Evolutionary conservation across 2,797 vertebrate species (phyloP), one percentile per base, ranked within the genome.

Genomic region (Graptemys geographica): DNA sequence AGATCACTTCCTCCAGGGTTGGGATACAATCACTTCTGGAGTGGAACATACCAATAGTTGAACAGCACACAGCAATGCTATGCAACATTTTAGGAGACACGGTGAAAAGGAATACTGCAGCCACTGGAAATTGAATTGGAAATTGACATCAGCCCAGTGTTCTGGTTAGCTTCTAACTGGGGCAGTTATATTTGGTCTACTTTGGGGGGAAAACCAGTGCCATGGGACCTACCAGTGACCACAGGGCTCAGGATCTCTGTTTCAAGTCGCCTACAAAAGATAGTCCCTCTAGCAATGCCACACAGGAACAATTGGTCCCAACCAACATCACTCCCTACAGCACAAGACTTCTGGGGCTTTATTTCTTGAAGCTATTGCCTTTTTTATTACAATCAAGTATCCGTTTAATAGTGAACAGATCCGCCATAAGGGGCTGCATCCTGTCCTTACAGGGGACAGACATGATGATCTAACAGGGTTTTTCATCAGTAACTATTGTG

Each of bases 391-490:
- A 27, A n/a, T 44, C 76, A 78, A 62, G 57, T 78, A 47, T 72
- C 49, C 84, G 79, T 84, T 95, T 62, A 81, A n/a, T 28, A 69
- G 82, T n/a, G 72, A 41, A 81, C 57, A 52, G 13, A 79, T 56
- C 44, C 89, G 59, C 56, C 79, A 79, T 90, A 74, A 33, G 85
- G 21, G 15, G 65, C 83, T 94, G 27, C 47, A 47, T 49, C 74
- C 18, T 41, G 88, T 49, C 74, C 84, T 93, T 84, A 83, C 4
- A 51, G 59, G 82, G 74, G 78, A 84, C 56, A 79, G 79, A 84
- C 94, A 76, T 69, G 84, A 91, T 87, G 81, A 69, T 95, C 72
- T 83, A 93, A 55, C 89, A 87, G 37, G 92, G 72, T 90, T 94
- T 96, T 88, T 89, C 85, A 89, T 96, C 87, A 92, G 93, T 92